Percentiles rank a stretch among this genome's conserved stretches.
Conservation (phyloP, 2,888 invertebrate genomes). For the Frankliniella fusca region DNA sequence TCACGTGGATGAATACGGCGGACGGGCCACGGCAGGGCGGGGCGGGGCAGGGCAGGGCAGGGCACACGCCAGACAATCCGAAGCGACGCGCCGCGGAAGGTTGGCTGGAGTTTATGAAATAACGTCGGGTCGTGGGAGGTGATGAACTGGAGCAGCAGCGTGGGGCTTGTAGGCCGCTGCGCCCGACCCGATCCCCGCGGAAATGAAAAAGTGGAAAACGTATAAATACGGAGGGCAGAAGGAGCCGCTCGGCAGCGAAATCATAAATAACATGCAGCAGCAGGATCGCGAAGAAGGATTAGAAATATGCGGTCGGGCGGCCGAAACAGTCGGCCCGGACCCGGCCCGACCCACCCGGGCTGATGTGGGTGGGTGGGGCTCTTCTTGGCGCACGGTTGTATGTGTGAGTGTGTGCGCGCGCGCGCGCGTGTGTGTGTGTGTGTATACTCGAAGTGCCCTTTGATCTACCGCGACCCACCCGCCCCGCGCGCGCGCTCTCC, state of each 20-base stretch:
- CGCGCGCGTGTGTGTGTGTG: background rate
- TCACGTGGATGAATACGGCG: no score
- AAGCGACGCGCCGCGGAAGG: no score
- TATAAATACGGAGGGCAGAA: background rate
- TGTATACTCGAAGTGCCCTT: background rate
- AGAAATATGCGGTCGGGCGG: conserved; percentile 2
- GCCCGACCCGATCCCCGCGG: background rate
- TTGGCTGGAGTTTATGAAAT: no score
- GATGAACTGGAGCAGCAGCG: background rate
- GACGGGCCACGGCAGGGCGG: no score
- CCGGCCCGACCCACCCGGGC: no score
- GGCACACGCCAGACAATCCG: no score
- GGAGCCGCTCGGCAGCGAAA: background rate
- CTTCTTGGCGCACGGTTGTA: background rate
- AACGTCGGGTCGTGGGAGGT: background rate
- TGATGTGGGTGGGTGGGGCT: background rate
- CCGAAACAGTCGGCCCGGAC: background rate
- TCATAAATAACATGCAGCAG: conserved; percentile 2
- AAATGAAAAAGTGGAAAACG: background rate
- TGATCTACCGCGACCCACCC: background rate
- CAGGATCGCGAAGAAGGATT: background rate
- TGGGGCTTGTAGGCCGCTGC: background rate
- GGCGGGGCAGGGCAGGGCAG: no score
- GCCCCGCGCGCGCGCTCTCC: background rate
- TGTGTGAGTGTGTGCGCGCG: background rate